These are phyloP conservation scores for Arnoldichthys spilopterus DNA, from an alignment of 2,797 vertebrate genomes.

Conservation along the genomic window DNA sequence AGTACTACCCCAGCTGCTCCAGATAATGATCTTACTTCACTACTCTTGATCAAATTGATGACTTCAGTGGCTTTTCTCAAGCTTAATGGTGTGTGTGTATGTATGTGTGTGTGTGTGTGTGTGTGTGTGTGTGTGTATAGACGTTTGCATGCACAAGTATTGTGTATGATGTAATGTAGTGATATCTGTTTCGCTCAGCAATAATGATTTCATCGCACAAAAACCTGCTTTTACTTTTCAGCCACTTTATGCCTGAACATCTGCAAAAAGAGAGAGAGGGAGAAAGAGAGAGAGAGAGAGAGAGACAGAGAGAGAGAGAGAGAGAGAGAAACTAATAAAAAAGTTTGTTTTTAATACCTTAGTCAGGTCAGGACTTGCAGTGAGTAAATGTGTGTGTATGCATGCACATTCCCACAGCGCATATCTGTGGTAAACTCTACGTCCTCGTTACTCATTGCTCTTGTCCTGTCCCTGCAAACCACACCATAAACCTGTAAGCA, in stretches of 20 bases:
- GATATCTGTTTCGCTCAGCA: conserved; percentile 43
- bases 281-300: too few relatives aligned
- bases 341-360: conserved; percentile 52
- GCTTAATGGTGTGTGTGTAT: too few relatives aligned
- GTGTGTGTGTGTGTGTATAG: conserved; percentile 35
- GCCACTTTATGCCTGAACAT: conserved; percentile 36
- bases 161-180: conserved; percentile 59
- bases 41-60: conserved; percentile 54
- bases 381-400: conserved; percentile 38
- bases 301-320: too few relatives aligned
- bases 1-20: conserved; percentile 55
- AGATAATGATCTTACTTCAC: conserved; percentile 54
- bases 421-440: conserved; percentile 33
- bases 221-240: conserved; percentile 33
- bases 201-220: conserved; percentile 39
- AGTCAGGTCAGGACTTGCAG: conserved; percentile 46
- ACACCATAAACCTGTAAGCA: conserved; percentile 41
- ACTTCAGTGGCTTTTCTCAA: conserved; percentile 47
- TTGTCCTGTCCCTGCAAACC: conserved; percentile 35
- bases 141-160: conserved; percentile 57
- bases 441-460: conserved; percentile 46
- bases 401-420: conserved; percentile 18
- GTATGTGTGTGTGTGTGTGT: too few relatives aligned
- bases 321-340: conserved; percentile 30
- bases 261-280: conserved; percentile 41